phyloP scores from a whole-genome alignment of 2,888 invertebrate genomes.

The Lithodes maja region DNA sequence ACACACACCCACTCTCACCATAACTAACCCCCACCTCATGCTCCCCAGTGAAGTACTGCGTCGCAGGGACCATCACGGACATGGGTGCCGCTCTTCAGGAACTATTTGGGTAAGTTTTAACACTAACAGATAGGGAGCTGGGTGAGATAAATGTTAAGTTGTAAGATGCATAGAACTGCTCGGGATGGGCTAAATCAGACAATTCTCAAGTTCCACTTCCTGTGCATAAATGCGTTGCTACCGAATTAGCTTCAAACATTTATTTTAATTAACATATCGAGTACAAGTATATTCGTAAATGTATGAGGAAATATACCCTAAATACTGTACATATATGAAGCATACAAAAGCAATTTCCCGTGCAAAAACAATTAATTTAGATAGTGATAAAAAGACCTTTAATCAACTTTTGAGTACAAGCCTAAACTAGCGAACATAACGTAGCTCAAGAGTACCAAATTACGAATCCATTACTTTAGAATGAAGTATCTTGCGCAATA shows the following conservation, averaged over 20 bases:
- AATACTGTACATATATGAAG: too few relatives aligned
- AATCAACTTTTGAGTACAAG: too few relatives aligned
- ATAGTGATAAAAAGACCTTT: too few relatives aligned
- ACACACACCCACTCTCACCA: too few relatives aligned
- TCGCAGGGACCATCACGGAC: slow-evolving; percentile 33
- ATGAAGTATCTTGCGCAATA: too few relatives aligned
- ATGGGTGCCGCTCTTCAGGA: slow-evolving; percentile 13
- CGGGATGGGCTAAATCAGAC: neutral
- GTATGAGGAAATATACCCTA: neutral
- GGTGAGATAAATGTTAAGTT: neutral
- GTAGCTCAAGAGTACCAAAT: too few relatives aligned
- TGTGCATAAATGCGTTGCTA: neutral
- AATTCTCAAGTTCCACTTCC: neutral
- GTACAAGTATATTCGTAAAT: neutral
- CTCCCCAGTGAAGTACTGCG: slow-evolving; percentile 17
- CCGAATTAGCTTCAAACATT: neutral
- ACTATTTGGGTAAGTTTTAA: slow-evolving; percentile 39
- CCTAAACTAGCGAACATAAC: too few relatives aligned
- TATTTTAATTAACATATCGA: neutral
- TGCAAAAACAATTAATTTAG: too few relatives aligned
- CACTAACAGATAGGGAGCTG: neutral
- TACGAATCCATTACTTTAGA: too few relatives aligned
- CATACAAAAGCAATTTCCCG: too few relatives aligned
- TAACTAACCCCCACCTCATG: neutral
- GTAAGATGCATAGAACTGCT: neutral